Percentiles rank a stretch among this genome's conserved stretches.
These are phyloP conservation scores for Bilobella aurantiaca DNA, from an alignment of 1,140 invertebrate species.

Conservation along the genomic window DNA sequence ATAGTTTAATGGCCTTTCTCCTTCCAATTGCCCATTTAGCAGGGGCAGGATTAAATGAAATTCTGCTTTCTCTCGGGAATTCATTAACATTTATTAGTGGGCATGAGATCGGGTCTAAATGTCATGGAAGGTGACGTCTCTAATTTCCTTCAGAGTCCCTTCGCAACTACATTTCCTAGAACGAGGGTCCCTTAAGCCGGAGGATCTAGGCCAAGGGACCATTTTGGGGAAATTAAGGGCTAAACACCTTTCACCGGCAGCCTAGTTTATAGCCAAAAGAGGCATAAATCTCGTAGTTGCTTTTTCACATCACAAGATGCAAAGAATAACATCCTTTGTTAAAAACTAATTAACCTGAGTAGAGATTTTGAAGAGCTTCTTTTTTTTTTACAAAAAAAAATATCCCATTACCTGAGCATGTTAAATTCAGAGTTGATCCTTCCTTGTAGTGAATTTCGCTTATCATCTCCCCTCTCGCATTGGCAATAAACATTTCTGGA, in stretches of 20 bases:
- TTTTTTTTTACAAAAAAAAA: neutral
- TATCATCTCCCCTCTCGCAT: conserved; percentile 29
- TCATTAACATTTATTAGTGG: neutral
- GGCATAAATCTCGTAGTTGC: no score
- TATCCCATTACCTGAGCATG: conserved; percentile 29
- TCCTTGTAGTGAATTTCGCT: conserved; percentile 33
- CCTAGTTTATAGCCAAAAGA: no score
- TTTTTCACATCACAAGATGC: neutral
- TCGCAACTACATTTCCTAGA: no score
- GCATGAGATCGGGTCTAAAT: neutral
- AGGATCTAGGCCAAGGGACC: no score
- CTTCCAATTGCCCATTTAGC: neutral
- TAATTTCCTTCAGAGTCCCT: neutral
- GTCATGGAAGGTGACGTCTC: neutral
- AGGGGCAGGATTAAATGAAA: neutral
- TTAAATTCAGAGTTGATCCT: conserved; percentile 32
- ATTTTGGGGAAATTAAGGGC: no score
- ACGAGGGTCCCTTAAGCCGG: no score
- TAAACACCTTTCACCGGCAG: no score
- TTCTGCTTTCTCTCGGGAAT: neutral
- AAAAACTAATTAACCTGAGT: neutral
- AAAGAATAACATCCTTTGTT: neutral
- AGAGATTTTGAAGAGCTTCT: neutral
- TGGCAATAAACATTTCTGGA: conserved; percentile 34
- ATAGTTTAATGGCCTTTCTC: neutral